These are phyloP conservation scores for Cantharis rufa DNA, from an alignment of 2,888 invertebrate species.

Conservation along the genomic window DNA sequence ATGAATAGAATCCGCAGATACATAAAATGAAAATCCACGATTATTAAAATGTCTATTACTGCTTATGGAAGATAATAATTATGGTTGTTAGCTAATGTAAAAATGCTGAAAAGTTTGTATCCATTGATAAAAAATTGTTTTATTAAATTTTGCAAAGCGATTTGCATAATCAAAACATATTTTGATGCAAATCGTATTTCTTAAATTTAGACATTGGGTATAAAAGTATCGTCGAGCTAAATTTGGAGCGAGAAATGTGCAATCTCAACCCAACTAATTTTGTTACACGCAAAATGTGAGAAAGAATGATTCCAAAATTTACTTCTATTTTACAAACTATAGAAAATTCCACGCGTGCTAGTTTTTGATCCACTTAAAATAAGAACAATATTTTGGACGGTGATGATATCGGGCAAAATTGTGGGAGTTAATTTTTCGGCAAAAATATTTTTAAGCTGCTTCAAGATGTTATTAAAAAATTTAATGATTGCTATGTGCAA, in stretches of 20 bases:
- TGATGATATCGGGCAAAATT: not conserved
- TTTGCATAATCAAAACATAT: slow-evolving; percentile 1
- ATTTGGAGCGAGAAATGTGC: slow-evolving; percentile 58
- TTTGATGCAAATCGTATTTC: slow-evolving; percentile 9
- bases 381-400: not conserved
- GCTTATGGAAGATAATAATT: not conserved
- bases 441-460: not conserved
- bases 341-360: not conserved
- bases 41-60: not conserved
- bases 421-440: not conserved
- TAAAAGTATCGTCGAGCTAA: slow-evolving; percentile 53
- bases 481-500: not conserved
- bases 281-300: not conserved
- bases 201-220: slow-evolving; percentile 19
- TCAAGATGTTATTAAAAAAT: not conserved
- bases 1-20: not conserved
- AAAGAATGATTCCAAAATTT: not conserved
- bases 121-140: not conserved
- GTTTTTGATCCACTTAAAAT: not conserved
- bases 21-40: not conserved
- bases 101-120: not conserved
- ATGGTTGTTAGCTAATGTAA: not conserved
- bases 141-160: not conserved
- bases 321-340: not conserved
- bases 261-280: slow-evolving; percentile 12